Evolutionary conservation across 2,888 invertebrate species (phyloP).

Genomic region (Drosophila gaucha): DNA sequence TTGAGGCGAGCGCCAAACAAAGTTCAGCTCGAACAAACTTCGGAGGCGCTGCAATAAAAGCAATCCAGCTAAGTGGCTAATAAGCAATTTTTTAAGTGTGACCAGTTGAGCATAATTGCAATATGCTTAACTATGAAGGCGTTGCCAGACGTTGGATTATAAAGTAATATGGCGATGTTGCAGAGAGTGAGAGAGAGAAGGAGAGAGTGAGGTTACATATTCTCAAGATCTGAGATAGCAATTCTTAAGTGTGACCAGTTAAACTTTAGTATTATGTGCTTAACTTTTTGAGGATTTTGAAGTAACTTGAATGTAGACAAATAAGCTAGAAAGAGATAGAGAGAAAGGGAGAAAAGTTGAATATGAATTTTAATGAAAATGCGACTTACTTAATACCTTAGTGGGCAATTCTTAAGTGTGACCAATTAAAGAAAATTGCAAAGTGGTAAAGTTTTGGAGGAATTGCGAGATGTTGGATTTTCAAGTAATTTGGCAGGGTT

Average conservation of each 20-base stretch:
- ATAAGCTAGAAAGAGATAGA: background rate
- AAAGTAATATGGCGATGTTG: background rate
- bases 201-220: too few species aligned
- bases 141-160: background rate
- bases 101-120: constrained; percentile 18
- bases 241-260: constrained; percentile 16
- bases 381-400: background rate
- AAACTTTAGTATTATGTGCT: constrained; percentile 15
- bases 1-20: constrained; percentile 33
- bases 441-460: too few species aligned
- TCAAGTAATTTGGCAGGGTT: too few species aligned
- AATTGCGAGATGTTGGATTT: too few species aligned
- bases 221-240: background rate
- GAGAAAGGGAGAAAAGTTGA: background rate
- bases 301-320: background rate
- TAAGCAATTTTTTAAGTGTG: constrained; percentile 21
- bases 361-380: background rate
- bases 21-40: constrained; percentile 20
- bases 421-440: background rate
- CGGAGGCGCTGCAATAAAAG: constrained; percentile 28
- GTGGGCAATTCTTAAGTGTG: constrained; percentile 6
- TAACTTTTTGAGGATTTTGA: background rate
- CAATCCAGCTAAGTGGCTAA: constrained; percentile 7
- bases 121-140: constrained; percentile 8
- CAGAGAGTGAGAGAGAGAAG: background rate